Evolutionary conservation across 2,888 invertebrate species (phyloP), one percentile per base, ranked within the genome.

Genomic region (Spialia ferax): DNA sequence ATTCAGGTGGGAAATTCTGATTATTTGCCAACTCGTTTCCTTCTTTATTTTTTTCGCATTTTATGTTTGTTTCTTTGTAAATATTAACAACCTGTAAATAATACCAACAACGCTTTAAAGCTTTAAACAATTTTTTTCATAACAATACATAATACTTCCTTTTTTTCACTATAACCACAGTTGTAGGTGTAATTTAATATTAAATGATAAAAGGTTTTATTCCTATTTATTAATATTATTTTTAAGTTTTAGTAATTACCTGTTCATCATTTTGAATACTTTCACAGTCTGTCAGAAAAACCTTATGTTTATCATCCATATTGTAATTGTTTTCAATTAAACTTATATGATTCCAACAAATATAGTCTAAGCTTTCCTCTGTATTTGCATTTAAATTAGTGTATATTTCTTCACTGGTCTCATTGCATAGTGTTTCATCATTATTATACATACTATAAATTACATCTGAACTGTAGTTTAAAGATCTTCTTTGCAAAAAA

Each of bases 361-460:
- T 67, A 38, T 20, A 48, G 20, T 60, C 52, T n/a, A 32, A 18
- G 10, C 18, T 18, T 54, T 66, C 59, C 55, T 63, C 52, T 32
- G n/a, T 42, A 61, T 42, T 50, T 22, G 54, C 45, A 50, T 65
- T 35, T 15, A 50, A 26, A n/a, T 50, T 11, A 54, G 10, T 38
- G 15, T 45, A 7, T n/a, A 4, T 69, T 38, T 48, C 54, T 32
- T 8, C 45, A 42, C 32, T 15, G 3, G 59, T 18, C 32, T 54
- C 18, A 61, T 20, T 8, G n/a, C 7, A 13, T 15, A 48, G 23
- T 32, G 71, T 48, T 65, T 62, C 29, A 68, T 74, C 63, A 56
- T 87, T 84, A 71, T 79, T 74, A 69, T 85, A 89, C 67, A 89
- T 88, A 70, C 84, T 83, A 71, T 85, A 83, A 69, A 89, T 71